phyloP scores from a whole-genome alignment of 2,888 invertebrate genomes.

The Miltochrista miniata region DNA sequence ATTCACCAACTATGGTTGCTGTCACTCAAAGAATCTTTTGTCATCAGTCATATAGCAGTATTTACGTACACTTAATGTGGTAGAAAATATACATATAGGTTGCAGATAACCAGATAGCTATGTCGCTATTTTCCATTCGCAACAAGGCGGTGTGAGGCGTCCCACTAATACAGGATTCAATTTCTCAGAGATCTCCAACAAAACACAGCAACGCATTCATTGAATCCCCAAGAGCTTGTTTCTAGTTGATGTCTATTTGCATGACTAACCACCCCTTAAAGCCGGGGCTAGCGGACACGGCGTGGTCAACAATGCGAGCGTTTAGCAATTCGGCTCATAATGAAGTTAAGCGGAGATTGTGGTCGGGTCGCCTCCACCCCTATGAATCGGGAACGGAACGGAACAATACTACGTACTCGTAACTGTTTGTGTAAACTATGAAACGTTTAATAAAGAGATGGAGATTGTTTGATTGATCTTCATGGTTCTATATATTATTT shows the following conservation, averaged over 20 bases:
- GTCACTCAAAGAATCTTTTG: neutral
- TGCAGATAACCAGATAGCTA: neutral
- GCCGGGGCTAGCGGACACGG: conserved; percentile 38
- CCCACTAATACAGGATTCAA: conserved; percentile 20
- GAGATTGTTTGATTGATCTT: conserved; percentile 13
- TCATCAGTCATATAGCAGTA: neutral
- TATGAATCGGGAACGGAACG: conserved; percentile 52
- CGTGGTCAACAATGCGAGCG: conserved; percentile 75
- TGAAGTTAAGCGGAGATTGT: conserved; percentile 80
- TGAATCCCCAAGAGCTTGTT: conserved; percentile 51
- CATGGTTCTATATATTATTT: no score
- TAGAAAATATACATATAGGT: neutral
- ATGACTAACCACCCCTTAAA: conserved; percentile 68
- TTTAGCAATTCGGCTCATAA: conserved; percentile 79
- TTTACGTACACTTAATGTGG: neutral
- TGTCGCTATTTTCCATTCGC: neutral
- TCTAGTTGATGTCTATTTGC: conserved; percentile 72
- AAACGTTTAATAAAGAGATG: conserved; percentile 25
- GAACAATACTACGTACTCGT: conserved; percentile 42
- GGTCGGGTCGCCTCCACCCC: conserved; percentile 49
- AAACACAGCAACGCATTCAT: conserved; percentile 46
- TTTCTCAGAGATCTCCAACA: conserved; percentile 28
- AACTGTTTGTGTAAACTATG: conserved; percentile 43
- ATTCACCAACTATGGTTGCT: no score
- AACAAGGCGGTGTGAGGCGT: neutral